Conservation (phyloP, 1,140 invertebrate genomes). For the Diorhabda carinulata region DNA sequence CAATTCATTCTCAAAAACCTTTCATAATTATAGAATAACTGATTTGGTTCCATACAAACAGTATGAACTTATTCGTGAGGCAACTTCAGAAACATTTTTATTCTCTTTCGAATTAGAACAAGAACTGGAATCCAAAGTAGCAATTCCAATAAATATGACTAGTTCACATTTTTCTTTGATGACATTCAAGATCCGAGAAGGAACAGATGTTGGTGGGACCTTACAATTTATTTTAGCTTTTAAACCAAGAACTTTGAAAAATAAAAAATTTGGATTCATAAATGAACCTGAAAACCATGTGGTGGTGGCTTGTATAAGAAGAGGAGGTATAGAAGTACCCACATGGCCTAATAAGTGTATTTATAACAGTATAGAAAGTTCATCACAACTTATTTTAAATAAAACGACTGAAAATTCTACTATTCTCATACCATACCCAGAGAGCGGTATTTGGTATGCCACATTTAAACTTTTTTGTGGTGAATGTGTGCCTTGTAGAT, state of each 20-base stretch:
- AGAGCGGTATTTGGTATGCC: conserved; percentile 72
- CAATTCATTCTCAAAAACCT: conserved; percentile 25
- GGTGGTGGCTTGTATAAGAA: conserved; percentile 58
- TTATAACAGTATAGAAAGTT: conserved; percentile 50
- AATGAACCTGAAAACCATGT: conserved; percentile 48
- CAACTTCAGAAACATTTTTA: conserved; percentile 64
- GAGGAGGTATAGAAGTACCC: conserved; percentile 53
- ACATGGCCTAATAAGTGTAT: conserved; percentile 55
- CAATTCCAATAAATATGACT: conserved; percentile 61
- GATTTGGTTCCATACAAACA: conserved; percentile 32
- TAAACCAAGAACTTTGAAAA: conserved; percentile 51
- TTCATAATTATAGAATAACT: conserved; percentile 25
- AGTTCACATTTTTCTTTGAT: conserved; percentile 56
- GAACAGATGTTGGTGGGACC: conserved; percentile 68
- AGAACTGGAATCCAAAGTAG: conserved; percentile 51
- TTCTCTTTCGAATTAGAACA: conserved; percentile 65
- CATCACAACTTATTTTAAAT: conserved; percentile 56
- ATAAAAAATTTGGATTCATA: conserved; percentile 42
- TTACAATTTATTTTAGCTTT: conserved; percentile 61
- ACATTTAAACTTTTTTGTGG: conserved; percentile 62
- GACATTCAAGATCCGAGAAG: conserved; percentile 61
- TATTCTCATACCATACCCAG: conserved; percentile 71
- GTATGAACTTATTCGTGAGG: conserved; percentile 59
- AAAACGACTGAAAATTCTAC: conserved; percentile 46
- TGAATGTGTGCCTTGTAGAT: conserved; percentile 47